Evolutionary conservation across 2,797 vertebrate species (phyloP).

Genomic region (Poeciliopsis turneri): DNA sequence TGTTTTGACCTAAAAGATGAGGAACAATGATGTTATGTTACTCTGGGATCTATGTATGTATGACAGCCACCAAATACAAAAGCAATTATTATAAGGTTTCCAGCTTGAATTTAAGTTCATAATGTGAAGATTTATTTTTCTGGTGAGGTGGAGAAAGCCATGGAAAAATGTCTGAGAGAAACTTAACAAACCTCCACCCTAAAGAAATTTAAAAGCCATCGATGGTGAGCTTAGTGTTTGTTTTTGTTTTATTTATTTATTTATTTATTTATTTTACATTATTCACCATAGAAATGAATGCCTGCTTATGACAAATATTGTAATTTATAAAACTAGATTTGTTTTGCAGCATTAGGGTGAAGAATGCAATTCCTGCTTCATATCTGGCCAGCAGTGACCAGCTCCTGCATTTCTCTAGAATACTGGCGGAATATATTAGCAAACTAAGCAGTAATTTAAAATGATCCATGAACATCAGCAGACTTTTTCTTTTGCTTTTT

Average conservation of each 20-base stretch:
- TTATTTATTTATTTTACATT: background rate
- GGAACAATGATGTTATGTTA: background rate
- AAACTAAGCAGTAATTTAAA: background rate
- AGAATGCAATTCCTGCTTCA: background rate
- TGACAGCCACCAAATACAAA: background rate
- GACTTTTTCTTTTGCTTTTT: background rate
- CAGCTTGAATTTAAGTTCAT: background rate
- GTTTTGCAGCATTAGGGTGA: background rate
- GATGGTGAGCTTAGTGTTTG: background rate
- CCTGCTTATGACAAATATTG: background rate
- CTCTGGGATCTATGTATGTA: background rate
- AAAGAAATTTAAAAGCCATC: background rate
- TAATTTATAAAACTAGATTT: background rate
- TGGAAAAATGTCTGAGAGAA: background rate
- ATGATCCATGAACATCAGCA: background rate
- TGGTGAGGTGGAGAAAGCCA: background rate
- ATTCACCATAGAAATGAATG: background rate
- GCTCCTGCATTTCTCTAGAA: background rate
- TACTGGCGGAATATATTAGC: no score
- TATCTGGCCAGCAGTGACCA: background rate
- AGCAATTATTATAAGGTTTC: background rate
- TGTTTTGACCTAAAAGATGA: background rate
- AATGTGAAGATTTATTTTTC: background rate
- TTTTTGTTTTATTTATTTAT: background rate
- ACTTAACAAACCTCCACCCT: background rate